Evolutionary conservation across 2,888 invertebrate species (phyloP), one percentile per base, ranked within the genome.

Genomic region (Nematopogon swammerdamellus): DNA sequence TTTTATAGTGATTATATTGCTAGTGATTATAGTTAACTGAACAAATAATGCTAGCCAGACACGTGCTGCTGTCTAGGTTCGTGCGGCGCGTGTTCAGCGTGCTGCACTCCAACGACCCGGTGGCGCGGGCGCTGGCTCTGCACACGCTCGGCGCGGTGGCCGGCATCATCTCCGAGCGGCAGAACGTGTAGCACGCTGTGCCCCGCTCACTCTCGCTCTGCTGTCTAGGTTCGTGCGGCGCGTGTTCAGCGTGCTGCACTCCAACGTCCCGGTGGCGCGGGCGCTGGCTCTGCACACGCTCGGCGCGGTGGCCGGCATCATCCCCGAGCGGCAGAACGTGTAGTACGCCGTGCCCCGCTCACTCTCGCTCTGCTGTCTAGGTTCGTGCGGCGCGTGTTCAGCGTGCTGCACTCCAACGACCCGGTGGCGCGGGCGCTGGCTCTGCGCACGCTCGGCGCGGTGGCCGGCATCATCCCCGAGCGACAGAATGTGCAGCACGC

Each of bases 401-500:
- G 92, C 68, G 98, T 98, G 1, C 90, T 95, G 59, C 95, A 97
- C 70, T 95, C 97, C 6, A 98, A 98, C 67, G 98, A 98, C 73
- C 96, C 97, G 0, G 90, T 97, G 6, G 97, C 97, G 0, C 83
- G 97, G 60, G 94, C 97, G 0, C 75, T 97, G 10, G 94, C 96
- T 0, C 71, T 98, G 10, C 82, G 92, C 55, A 95, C 95, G 0
- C 79, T 97, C 25, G 97, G 96, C 1, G 95, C 94, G 44, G 91
- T 96, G 2, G 95, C 97, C 1, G 88, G 91, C 18, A 93, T 97
- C 20, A 95, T 97, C 56, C 91, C 95, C 0, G 96, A 97, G 72
- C 83, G 93, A 56, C 94, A 95, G 63, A 93, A 94, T 71, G 94
- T 97, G 0, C 97, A 98, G 68, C 97, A 97, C 62, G 93, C 94